phyloP scores from a whole-genome alignment of 1,140 invertebrate genomes.

The Drosophila dunni region DNA sequence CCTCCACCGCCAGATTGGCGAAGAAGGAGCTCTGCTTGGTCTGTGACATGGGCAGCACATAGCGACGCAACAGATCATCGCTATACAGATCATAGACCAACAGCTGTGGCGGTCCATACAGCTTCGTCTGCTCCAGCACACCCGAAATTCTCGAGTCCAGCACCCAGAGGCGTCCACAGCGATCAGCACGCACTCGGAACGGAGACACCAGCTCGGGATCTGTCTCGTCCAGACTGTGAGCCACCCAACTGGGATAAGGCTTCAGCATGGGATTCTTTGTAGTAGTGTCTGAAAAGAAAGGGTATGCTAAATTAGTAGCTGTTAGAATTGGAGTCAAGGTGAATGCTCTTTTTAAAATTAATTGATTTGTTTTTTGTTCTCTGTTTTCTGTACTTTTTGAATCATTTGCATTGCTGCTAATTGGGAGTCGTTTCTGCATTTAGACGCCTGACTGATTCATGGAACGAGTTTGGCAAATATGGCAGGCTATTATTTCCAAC shows the following conservation, averaged over 20 bases:
- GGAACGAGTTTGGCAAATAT: conserved; percentile 17
- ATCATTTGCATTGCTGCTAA: conserved; percentile 62
- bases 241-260: conserved; percentile 91
- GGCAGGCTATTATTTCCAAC: conserved; percentile 13
- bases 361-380: conserved; percentile 6
- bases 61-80: conserved; percentile 88
- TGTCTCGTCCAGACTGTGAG: conserved; percentile 86
- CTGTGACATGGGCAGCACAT: conserved; percentile 87
- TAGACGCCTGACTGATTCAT: conserved; percentile 33
- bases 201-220: conserved; percentile 90
- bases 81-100: conserved; percentile 90
- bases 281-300: conserved; percentile 86
- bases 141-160: conserved; percentile 90
- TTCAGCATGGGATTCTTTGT: conserved; percentile 88
- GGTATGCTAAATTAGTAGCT: background rate
- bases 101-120: conserved; percentile 86
- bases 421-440: conserved; percentile 38
- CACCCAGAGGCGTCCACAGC: conserved; percentile 91
- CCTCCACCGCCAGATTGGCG: conserved; percentile 90
- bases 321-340: background rate
- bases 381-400: background rate
- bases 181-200: conserved; percentile 89
- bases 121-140: conserved; percentile 86
- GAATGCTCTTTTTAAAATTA: conserved; percentile 27
- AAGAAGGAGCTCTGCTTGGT: conserved; percentile 89